phyloP scores from a whole-genome alignment of 2,797 vertebrate genomes.

The Melanotaenia boesemani region DNA sequence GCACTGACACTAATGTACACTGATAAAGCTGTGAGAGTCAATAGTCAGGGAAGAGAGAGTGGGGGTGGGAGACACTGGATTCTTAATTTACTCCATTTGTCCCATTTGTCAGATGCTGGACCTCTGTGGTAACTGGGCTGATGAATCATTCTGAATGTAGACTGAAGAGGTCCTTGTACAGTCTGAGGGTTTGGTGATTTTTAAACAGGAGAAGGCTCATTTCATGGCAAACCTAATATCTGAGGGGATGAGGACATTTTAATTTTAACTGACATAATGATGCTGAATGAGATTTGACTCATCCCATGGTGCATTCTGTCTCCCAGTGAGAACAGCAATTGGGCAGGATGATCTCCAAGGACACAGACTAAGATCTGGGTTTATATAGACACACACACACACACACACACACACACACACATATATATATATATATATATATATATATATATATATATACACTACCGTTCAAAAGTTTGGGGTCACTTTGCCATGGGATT shows the following conservation, averaged over 20 bases:
- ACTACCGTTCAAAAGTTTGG: too few species aligned
- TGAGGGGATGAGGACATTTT: constrained; percentile 11
- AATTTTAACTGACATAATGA: constrained; percentile 46
- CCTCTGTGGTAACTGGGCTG: constrained; percentile 45
- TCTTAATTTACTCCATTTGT: constrained; percentile 76
- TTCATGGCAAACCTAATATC: constrained; percentile 13
- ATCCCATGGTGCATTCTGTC: constrained; percentile 32
- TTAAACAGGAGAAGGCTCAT: constrained; percentile 48
- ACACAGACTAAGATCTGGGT: constrained; percentile 9
- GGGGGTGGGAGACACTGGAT: constrained; percentile 56
- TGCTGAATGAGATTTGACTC: constrained; percentile 42
- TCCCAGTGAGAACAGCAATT: constrained; percentile 33
- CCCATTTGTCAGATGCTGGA: constrained; percentile 68
- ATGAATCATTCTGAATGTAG: constrained; percentile 48
- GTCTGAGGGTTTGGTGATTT: constrained; percentile 1
- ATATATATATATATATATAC: too few species aligned
- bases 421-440: too few species aligned
- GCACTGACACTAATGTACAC: constrained; percentile 79
- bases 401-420: too few species aligned
- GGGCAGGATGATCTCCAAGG: constrained; percentile 37
- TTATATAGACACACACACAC: too few species aligned
- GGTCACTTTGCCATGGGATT: too few species aligned
- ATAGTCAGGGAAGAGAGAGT: constrained; percentile 56
- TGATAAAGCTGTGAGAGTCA: constrained; percentile 78
- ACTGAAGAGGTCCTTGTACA: constrained; percentile 6